These are phyloP conservation scores for Champsocephalus gunnari DNA, from an alignment of 2,797 vertebrate genomes.

Conservation along the genomic window DNA sequence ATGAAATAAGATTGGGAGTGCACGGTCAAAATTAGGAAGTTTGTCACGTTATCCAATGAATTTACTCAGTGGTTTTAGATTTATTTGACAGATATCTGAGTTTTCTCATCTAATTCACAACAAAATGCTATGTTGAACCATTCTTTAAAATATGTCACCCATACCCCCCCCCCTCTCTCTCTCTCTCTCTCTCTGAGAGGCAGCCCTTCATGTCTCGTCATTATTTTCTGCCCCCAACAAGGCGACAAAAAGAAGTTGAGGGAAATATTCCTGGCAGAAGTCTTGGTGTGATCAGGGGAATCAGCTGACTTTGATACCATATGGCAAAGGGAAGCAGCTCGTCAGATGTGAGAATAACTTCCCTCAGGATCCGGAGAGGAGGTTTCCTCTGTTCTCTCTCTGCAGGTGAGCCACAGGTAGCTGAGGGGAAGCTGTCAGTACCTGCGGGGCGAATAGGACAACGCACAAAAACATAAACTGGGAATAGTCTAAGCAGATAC, in stretches of 20 bases:
- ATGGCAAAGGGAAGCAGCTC: conserved; percentile 67
- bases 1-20: too few relatives aligned
- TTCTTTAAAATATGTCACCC: conserved; percentile 22
- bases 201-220: conserved; percentile 64
- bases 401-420: conserved; percentile 73
- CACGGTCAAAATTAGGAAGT: too few relatives aligned
- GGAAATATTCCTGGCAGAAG: conserved; percentile 64
- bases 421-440: conserved; percentile 51
- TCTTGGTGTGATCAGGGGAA: conserved; percentile 67
- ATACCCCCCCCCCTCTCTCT: too few relatives aligned
- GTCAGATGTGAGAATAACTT: conserved; percentile 69
- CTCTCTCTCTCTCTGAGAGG: conserved; percentile 46
- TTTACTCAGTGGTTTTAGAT: neutral
- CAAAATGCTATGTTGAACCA: neutral
- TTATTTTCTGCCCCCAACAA: conserved; percentile 58
- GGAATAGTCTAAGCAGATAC: conserved; percentile 33
- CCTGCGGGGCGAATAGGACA: conserved; percentile 42
- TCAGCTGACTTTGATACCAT: conserved; percentile 64
- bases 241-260: conserved; percentile 59
- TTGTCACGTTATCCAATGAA: too few relatives aligned
- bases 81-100: neutral
- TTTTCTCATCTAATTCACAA: neutral
- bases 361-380: conserved; percentile 55
- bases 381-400: conserved; percentile 63
- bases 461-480: conserved; percentile 35